Conservation (phyloP, 2,113 vertebrate genomes). For the Periophthalmus modestus region DNA sequence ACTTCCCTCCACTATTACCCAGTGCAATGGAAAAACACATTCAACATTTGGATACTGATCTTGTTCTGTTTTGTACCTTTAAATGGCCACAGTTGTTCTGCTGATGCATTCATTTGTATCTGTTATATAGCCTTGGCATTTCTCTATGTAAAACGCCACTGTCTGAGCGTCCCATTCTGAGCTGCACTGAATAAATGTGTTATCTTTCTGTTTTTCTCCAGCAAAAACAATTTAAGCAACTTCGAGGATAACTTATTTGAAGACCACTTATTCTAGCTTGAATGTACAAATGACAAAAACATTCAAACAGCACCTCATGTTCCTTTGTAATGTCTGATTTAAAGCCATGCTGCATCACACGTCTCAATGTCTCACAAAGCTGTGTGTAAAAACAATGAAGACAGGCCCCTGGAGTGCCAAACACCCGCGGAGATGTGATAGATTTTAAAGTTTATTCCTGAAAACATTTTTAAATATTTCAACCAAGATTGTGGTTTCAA, state of each 20-base stretch:
- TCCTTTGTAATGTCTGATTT: background rate
- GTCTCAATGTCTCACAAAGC: slow-evolving; percentile 43
- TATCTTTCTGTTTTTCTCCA: background rate
- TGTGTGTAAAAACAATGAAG: slow-evolving; percentile 28
- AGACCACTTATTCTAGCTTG: no score
- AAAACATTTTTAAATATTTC: slow-evolving; percentile 6
- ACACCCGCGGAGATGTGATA: slow-evolving; percentile 19
- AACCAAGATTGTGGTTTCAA: background rate
- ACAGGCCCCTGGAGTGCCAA: slow-evolving; percentile 21
- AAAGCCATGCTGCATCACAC: background rate
- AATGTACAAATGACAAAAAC: background rate
- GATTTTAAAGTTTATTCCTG: slow-evolving; percentile 21
- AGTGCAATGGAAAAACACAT: background rate
- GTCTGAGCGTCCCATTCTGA: background rate
- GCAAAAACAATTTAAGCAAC: background rate
- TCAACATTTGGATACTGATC: background rate
- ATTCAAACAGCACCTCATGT: background rate
- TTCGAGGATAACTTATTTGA: background rate
- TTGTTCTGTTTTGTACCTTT: background rate
- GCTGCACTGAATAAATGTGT: background rate
- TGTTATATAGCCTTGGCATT: background rate
- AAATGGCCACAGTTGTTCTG: background rate
- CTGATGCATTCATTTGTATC: background rate
- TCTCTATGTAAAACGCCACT: background rate
- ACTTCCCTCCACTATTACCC: background rate